Evolutionary conservation across 2,888 invertebrate species (phyloP).

Genomic region (Azorinus chamasolen): DNA sequence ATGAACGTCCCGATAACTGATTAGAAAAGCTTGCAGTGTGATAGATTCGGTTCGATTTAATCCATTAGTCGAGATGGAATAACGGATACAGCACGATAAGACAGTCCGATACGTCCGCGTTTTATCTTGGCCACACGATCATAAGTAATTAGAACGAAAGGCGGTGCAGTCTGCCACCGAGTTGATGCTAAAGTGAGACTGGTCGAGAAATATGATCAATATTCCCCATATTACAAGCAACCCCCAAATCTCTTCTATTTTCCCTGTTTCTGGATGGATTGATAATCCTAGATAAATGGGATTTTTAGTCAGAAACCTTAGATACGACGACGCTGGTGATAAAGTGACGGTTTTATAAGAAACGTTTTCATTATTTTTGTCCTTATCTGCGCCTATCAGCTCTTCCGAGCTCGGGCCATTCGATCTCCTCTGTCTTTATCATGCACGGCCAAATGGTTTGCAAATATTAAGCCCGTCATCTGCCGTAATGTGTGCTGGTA

Average conservation of each 20-base stretch:
- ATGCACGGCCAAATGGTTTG: constrained; percentile 69
- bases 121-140: constrained; percentile 76
- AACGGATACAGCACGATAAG: constrained; percentile 70
- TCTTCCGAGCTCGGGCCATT: constrained; percentile 23
- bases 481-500: constrained; percentile 39
- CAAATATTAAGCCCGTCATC: constrained; percentile 66
- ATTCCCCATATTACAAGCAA: constrained; percentile 45
- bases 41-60: constrained; percentile 81
- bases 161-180: constrained; percentile 67
- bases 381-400: constrained; percentile 47
- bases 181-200: constrained; percentile 63
- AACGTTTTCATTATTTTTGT: constrained; percentile 65
- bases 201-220: constrained; percentile 76
- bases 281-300: constrained; percentile 79
- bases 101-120: constrained; percentile 64
- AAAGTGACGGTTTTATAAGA: constrained; percentile 66
- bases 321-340: constrained; percentile 56
- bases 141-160: constrained; percentile 81
- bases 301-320: constrained; percentile 66
- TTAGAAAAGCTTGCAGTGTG: constrained; percentile 73
- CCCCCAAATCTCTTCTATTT: constrained; percentile 45
- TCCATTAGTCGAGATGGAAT: constrained; percentile 76
- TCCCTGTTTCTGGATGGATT: constrained; percentile 65
- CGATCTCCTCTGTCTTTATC: constrained; percentile 55
- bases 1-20: constrained; percentile 78